Base-by-base conservation (phyloP, 2,113 vertebrate species). In the Ciconia boyciana region DNA sequence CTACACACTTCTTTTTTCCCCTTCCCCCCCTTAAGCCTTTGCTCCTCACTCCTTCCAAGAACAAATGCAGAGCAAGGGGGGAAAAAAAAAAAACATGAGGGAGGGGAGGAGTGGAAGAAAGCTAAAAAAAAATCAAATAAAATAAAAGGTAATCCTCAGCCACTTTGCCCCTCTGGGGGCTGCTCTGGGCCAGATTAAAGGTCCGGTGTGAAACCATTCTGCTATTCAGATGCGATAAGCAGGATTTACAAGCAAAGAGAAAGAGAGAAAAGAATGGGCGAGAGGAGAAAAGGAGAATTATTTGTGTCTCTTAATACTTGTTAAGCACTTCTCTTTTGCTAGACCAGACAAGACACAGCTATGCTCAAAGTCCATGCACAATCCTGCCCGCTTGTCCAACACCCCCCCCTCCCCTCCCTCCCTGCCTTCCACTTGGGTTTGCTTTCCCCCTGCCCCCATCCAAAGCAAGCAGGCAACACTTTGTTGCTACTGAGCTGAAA, bases 61-160 rank as follows among this genome's bases (percentile, higher is more conserved):
- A 99, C 99, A 99, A 99, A 99, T 98, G 99, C 98, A 97, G 97
- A 97, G 98, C 98, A 98, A 98, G 81, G 78, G 90, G 92, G 84
- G 62, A 83, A 34, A 62, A 76, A 96, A 96, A 66, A n/a, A 52
- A 54, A 20, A 31, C 39, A 39, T 39, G 39, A 97, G 98, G 83
- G 83, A 91, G 90, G 83, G 96, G 97, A 89, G 94, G 98, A 98
- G 95, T 94, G 94, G 89, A 86, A 95, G 92, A 94, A 96, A 96
- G 89, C 91, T 94, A 94, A 97, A 97, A 96, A 97, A 98, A 95
- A 96, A 92, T 94, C 94, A 96, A 97, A 98, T 97, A 72, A 98
- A 98, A 98, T 97, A 98, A 98, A 98, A 98, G 98, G 98, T 98
- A 98, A 98, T 98, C 98, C 98, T 94, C 94, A 93, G 97, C 98